phyloP scores from a whole-genome alignment of 2,888 invertebrate genomes.

The Nomada flava region DNA sequence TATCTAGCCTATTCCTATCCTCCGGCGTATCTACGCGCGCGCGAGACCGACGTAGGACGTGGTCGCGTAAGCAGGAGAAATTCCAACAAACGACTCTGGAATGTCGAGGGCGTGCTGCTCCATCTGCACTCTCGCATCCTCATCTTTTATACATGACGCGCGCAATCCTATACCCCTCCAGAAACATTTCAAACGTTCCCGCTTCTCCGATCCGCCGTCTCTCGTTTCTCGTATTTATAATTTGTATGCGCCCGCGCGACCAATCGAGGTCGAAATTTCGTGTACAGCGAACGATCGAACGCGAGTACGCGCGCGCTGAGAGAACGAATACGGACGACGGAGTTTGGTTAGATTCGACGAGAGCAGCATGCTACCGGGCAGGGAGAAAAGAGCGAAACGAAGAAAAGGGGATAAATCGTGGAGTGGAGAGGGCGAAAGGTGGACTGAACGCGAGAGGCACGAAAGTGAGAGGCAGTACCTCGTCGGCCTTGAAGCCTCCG shows the following conservation, averaged over 20 bases:
- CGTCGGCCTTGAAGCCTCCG: constrained; percentile 77
- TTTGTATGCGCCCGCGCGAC: neutral
- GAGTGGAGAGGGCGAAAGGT: constrained; percentile 45
- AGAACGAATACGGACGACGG: too few species aligned
- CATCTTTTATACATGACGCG: constrained; percentile 61
- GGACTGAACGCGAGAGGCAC: constrained; percentile 57
- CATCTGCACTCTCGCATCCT: constrained; percentile 59
- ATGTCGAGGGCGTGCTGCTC: constrained; percentile 65
- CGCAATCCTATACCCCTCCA: constrained; percentile 46
- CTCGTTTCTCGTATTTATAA: neutral
- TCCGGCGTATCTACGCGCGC: constrained; percentile 7
- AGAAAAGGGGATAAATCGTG: too few species aligned
- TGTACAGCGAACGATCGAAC: too few species aligned
- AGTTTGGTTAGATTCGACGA: too few species aligned
- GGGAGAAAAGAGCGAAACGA: neutral
- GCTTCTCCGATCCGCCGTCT: neutral
- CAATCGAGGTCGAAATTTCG: too few species aligned
- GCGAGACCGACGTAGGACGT: constrained; percentile 17
- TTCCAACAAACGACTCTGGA: constrained; percentile 59
- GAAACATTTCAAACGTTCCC: constrained; percentile 36
- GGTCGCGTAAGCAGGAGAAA: constrained; percentile 50
- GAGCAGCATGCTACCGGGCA: too few species aligned
- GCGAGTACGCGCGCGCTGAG: too few species aligned
- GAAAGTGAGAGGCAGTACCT: constrained; percentile 78
- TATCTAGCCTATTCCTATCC: constrained; percentile 31